Evolutionary conservation across 2,888 invertebrate genomes (phyloP), one percentile per base, ranked within the genome.

Genomic region (Pycnomerus fuliginosus): DNA sequence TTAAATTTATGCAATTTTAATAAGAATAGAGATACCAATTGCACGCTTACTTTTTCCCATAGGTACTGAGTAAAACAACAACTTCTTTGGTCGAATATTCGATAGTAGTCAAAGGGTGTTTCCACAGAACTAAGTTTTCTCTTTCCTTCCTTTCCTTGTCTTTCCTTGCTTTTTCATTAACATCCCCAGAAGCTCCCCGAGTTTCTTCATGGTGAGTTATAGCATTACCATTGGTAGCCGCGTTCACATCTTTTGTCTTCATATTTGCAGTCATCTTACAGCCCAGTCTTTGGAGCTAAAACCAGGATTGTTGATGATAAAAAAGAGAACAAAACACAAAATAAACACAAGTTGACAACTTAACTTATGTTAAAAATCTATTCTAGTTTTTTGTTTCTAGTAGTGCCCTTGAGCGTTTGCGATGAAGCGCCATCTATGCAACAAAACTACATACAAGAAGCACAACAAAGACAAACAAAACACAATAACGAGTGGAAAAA

Each of bases 41-140:
- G 4, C 20, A 4, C 20, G 20, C 20, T 74, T 67, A 83, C 83
- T 79, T 79, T 65, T 68, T 71, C 55, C 77, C 76, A 67, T 79
- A 79, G 34, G 75, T 77, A 53, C 74, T 76, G 60, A 80, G 71
- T 60, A 88, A 75, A 63, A 82, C 76, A 44, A 80, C 72, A 53
- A 85, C 74, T 77, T 94, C 92, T 63, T 80, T 79, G 61, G 80
- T 71, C 74, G 87, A 90, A 74, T 89, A 93, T 67, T 87, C 84
- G 45, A 89, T 64, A 1, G 92, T 92, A 61, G 77, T 79, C 48
- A 91, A 58, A 4, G 94, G 93, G 60, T 81, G 79, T 64, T 85
- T 80, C 90, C 91, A 91, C 53, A 94, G 72, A 50, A 92, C 90
- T 52, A 90, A 66, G 51, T 73, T 61, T 72, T 82, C 71, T 61